Conservation (phyloP, 2,113 vertebrate species). For the Hemicordylus capensis region DNA sequence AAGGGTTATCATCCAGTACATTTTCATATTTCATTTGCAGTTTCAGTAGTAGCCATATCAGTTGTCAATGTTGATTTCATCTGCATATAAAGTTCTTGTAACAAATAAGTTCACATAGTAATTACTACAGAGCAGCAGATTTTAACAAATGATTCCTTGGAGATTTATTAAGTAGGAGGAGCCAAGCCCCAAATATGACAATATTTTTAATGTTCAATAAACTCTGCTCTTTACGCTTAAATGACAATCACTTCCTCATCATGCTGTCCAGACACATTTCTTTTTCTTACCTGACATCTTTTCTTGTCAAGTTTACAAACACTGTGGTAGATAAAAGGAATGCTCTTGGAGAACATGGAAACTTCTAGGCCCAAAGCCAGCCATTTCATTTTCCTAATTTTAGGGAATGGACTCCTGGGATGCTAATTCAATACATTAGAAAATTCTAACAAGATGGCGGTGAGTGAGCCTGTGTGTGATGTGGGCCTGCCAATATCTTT, state of each 20-base stretch:
- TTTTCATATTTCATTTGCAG: too few species aligned
- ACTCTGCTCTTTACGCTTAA: constrained; percentile 55
- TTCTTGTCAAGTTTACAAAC: constrained; percentile 62
- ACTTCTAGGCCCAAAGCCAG: constrained; percentile 65
- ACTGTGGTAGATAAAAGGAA: constrained; percentile 47
- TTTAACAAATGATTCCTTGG: constrained; percentile 68
- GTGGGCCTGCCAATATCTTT: constrained; percentile 28
- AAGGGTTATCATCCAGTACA: too few species aligned
- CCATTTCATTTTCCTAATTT: constrained; percentile 55
- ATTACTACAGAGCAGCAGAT: too few species aligned
- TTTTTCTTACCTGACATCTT: constrained; percentile 68
- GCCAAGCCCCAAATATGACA: constrained; percentile 71
- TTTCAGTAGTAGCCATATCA: too few species aligned
- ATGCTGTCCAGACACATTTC: constrained; percentile 62
- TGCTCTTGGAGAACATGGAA: constrained; percentile 55
- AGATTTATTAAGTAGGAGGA: constrained; percentile 68
- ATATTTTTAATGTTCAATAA: constrained; percentile 65
- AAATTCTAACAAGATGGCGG: constrained; percentile 32
- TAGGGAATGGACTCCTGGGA: constrained; percentile 65
- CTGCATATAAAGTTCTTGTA: neutral
- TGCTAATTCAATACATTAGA: constrained; percentile 64
- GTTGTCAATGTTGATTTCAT: neutral
- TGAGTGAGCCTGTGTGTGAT: neutral
- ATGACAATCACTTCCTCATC: constrained; percentile 63
- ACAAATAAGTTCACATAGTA: too few species aligned